These are phyloP conservation scores for Hecatera dysodea DNA, from an alignment of 2,888 invertebrate species.

Conservation along the genomic window DNA sequence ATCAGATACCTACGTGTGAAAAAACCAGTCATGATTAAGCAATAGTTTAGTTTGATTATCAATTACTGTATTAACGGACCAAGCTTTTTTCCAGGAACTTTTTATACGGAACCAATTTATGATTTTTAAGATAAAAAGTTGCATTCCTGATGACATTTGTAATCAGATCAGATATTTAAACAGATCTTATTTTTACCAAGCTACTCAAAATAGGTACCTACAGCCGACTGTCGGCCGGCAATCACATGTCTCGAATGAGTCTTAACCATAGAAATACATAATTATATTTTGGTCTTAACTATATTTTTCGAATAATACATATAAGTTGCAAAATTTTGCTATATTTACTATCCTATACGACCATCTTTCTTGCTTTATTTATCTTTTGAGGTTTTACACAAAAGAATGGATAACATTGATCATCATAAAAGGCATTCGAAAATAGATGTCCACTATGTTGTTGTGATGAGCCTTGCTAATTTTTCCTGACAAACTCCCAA, in stretches of 20 bases:
- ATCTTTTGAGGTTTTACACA: conserved; percentile 3
- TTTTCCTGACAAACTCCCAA: not conserved
- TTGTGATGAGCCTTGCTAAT: not conserved
- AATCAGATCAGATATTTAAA: not conserved
- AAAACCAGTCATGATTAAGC: not conserved
- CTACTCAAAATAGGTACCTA: not conserved
- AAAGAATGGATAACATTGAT: not conserved
- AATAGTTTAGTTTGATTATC: no score
- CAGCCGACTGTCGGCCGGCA: not conserved
- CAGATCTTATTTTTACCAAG: not conserved
- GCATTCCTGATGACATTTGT: no score
- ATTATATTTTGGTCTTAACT: no score
- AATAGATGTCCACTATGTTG: no score
- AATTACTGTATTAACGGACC: no score
- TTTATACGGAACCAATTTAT: no score
- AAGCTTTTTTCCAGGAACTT: no score
- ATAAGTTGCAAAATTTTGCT: conserved; percentile 36
- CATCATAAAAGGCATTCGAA: conserved; percentile 4
- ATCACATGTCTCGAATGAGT: not conserved
- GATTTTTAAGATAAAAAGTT: no score
- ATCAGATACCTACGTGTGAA: not conserved
- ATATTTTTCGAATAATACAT: conserved; percentile 31
- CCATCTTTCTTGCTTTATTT: conserved; percentile 21
- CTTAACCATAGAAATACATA: no score
- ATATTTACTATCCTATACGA: conserved; percentile 36